phyloP scores from a whole-genome alignment of 2,888 invertebrate species.

The Lamproptera curius region DNA sequence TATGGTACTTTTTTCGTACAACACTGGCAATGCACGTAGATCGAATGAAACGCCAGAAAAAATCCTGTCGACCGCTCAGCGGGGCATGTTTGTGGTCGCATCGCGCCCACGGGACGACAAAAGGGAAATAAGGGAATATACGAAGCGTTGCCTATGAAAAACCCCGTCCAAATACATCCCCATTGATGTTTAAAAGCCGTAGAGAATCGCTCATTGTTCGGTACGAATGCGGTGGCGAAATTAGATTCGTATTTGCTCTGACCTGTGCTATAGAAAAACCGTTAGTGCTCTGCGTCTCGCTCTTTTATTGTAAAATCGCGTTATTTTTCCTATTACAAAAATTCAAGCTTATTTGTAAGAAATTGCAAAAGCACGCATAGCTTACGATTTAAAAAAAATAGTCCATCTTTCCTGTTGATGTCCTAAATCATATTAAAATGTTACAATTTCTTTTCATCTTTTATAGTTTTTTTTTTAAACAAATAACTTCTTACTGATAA shows the following conservation, averaged over 20 bases:
- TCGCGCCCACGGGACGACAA: slow-evolving; percentile 75
- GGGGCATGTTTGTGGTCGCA: slow-evolving; percentile 74
- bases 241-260: slow-evolving; percentile 63
- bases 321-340: no score
- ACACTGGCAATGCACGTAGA: slow-evolving; percentile 44
- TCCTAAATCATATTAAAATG: no score
- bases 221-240: slow-evolving; percentile 70
- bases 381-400: no score
- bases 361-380: no score
- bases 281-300: slow-evolving; percentile 35
- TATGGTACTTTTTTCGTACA: slow-evolving; percentile 44
- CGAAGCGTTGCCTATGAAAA: slow-evolving; percentile 50
- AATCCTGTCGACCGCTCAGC: slow-evolving; percentile 65
- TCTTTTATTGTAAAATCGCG: no score
- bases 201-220: slow-evolving; percentile 66
- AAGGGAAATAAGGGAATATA: slow-evolving; percentile 76
- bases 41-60: slow-evolving; percentile 72
- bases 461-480: no score
- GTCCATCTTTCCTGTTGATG: no score
- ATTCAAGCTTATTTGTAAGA: no score
- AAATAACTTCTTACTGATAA: no score
- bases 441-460: no score
- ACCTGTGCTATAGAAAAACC: slow-evolving; percentile 27
- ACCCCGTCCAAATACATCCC: slow-evolving; percentile 71
- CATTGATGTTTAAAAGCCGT: slow-evolving; percentile 77